A percentile compares a stretch with the other conserved stretches of the same genome.
Evolutionary conservation across 2,888 invertebrate species (phyloP).

Genomic region (Thumatha senex): DNA sequence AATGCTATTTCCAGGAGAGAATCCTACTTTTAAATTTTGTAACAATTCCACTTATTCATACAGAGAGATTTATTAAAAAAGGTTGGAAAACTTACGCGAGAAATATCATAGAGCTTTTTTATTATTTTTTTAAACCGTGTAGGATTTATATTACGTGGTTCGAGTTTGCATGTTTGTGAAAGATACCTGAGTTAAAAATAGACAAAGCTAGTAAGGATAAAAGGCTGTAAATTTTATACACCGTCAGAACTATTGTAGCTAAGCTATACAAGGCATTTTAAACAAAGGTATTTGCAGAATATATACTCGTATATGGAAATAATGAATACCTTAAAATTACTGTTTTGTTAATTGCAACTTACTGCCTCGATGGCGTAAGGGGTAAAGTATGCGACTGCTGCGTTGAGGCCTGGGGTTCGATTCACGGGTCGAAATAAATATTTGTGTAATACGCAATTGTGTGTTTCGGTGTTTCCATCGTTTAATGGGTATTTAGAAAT

Average conservation of each 20-base stretch:
- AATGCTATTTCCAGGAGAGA: slow-evolving; percentile 13
- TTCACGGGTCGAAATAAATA: too few relatives aligned
- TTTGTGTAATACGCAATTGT: too few relatives aligned
- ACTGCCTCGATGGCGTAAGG: too few relatives aligned
- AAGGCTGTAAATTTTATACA: slow-evolving; percentile 55
- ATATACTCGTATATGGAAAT: too few relatives aligned
- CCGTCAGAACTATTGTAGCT: slow-evolving; percentile 36
- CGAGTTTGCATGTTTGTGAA: slow-evolving; percentile 48
- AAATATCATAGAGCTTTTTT: slow-evolving; percentile 55
- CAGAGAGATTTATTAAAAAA: slow-evolving; percentile 41
- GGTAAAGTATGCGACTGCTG: too few relatives aligned
- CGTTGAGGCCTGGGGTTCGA: too few relatives aligned
- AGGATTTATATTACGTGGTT: slow-evolving; percentile 27
- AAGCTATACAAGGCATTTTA: slow-evolving; percentile 15
- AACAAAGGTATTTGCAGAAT: too few relatives aligned
- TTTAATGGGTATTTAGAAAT: too few relatives aligned
- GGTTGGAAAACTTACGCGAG: slow-evolving; percentile 43
- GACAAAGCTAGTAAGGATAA: slow-evolving; percentile 48
- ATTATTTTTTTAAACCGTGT: slow-evolving; percentile 55
- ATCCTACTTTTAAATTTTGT: slow-evolving; percentile 21
- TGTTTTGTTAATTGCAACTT: too few relatives aligned
- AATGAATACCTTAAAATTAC: too few relatives aligned
- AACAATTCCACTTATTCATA: slow-evolving; percentile 29
- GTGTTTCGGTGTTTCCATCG: too few relatives aligned
- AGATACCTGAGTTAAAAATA: slow-evolving; percentile 65